Base-by-base conservation (phyloP, 2,797 vertebrate genomes). In the Benthosema pterotum region DNA sequence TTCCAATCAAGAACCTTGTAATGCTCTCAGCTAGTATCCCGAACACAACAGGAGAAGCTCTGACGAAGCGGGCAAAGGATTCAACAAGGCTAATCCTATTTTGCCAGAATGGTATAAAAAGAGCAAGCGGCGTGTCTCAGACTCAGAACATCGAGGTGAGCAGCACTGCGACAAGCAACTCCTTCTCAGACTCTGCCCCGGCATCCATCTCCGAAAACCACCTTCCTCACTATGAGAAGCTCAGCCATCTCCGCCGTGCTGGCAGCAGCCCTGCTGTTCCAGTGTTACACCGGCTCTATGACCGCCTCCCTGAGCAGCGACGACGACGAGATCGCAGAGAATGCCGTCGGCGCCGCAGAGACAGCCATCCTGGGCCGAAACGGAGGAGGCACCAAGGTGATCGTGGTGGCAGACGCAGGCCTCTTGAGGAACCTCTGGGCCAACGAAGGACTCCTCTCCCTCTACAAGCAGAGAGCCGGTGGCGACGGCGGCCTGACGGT, bases 101-200 rank as follows among this genome's bases (percentile, higher is more conserved):
- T 0, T 13, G 61, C 60, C 8, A 0, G 70, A 69, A 61, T 28
- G 63, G 74, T 93, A 93, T 92, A 94, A 91, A 38, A 89, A 86
- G 65, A 28, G 42, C 9, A 3, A 2, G 67, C 14, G 18, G 38
- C 0, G 0, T 0, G 46, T 62, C 32, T 56, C 9, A 1, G 16
- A 78, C 48, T 71, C 80, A 80, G 67, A 72, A 72, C 66, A 47
- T 67, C 57, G 3, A 67, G 52, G 50, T 50, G 2, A 74, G 52
- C 63, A 74, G 52, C 63, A 47, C 63, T 68, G 55, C 3, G 11
- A 9, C 55, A 50, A 64, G 67, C 46, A 52, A 65, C 14, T 52
- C 47, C 42, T 49, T 71, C n/a, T 11, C 56, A 43, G 11, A 11
- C 0, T 22, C 68, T n/a, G 43, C 46, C 22, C 28, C 56, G 9